Evolutionary conservation across 2,113 vertebrate genomes (phyloP), one percentile per base, ranked within the genome.

Genomic region (Pteropus alecto): DNA sequence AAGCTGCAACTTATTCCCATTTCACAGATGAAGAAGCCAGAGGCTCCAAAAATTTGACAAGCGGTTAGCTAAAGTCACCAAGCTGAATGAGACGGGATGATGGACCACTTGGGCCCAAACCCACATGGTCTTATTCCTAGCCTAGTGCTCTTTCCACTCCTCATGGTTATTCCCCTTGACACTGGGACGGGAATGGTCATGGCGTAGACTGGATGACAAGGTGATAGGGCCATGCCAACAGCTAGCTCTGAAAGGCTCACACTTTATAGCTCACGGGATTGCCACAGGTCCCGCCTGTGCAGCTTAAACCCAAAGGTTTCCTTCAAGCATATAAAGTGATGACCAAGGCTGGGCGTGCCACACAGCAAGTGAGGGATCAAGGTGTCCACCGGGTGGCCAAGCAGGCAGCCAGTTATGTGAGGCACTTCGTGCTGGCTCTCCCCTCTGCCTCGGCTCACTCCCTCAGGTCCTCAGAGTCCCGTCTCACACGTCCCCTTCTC

Each of bases 351-450:
- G 28, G n/a, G 41, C 5, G 67, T 3, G n/a, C 35, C 41, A 24
- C 38, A 26, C 7, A 28, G 60, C 63, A 26, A 16, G 8, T 4
- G 16, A 38, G 11, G 4, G 1, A 3, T 21, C 13, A 5, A 14
- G 8, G 13, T 1, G 4, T 2, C 51, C 6, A 22, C 38, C 11
- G 0, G 3, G 65, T 4, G 65, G 79, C 58, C 21, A 1, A 43
- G 58, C 22, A 5, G 58, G 61, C 22, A 54, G 61, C 18, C 19
- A 22, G 28, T 12, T 22, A 13, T 30, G 22, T 22, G 15, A 5
- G 48, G 33, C 6, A 33, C 3, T 1, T 28, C 19, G 6, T 5
- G 13, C 51, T n/a, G 41, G 33, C 70, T 5, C 8, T 8, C 74
- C 18, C 67, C 56, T 74, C 43, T 9, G 30, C 38, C 33, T 9